phyloP scores from a whole-genome alignment of 2,888 invertebrate genomes.

The Drosophila mayaguana region DNA sequence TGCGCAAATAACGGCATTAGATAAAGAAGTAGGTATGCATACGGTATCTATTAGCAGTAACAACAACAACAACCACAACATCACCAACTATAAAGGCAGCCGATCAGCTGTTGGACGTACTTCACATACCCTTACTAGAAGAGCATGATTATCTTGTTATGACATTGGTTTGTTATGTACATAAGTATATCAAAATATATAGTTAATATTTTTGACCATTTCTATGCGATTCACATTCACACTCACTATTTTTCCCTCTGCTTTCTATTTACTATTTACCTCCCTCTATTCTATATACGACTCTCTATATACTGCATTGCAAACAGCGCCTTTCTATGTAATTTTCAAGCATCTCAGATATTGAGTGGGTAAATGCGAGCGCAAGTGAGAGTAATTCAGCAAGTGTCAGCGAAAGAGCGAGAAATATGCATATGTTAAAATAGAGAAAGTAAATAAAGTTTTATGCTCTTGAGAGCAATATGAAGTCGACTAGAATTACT shows the following conservation, averaged over 20 bases:
- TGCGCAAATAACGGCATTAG: conserved; percentile 78
- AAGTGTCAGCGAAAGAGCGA: background rate
- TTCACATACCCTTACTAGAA: conserved; percentile 28
- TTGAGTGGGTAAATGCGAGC: background rate
- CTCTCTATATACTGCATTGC: background rate
- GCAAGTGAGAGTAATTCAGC: background rate
- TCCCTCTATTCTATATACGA: background rate
- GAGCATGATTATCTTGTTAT: background rate
- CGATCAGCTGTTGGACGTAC: conserved; percentile 23
- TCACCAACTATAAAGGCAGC: conserved; percentile 12
- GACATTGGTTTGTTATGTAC: background rate
- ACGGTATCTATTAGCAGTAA: conserved; percentile 56
- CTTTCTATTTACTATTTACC: no score
- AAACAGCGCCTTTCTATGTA: background rate
- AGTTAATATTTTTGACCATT: no score
- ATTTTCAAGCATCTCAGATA: background rate
- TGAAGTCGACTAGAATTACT: conserved; percentile 20
- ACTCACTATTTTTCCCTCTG: background rate
- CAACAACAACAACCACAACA: conserved; percentile 28
- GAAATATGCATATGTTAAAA: background rate
- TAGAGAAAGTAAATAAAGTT: conserved; percentile 2
- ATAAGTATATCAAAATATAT: no score
- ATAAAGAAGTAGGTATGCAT: conserved; percentile 85
- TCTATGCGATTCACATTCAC: no score
- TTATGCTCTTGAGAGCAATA: conserved; percentile 30